Percentiles rank a stretch among this genome's conserved stretches.
Evolutionary conservation across 2,113 vertebrate genomes (phyloP).

Genomic region (Accipiter virgatus): DNA sequence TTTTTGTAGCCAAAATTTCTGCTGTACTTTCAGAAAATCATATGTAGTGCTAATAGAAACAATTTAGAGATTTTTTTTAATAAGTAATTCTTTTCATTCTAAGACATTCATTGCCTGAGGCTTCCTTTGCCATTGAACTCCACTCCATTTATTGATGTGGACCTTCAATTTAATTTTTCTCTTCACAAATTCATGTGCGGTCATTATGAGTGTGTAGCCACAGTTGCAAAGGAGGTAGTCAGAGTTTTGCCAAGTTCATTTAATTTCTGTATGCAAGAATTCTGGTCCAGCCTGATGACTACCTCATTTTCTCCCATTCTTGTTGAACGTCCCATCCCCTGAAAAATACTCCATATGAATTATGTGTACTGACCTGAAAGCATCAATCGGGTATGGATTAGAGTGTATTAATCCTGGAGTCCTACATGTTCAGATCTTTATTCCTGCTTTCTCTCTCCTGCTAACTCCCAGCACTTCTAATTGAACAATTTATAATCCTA

Average conservation of each 20-base stretch:
- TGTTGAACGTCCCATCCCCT: not conserved
- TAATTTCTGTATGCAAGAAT: not conserved
- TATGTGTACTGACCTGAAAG: not conserved
- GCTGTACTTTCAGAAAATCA: not conserved
- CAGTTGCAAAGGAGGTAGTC: not conserved
- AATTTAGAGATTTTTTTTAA: not conserved
- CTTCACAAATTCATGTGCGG: not conserved
- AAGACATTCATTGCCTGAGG: not conserved
- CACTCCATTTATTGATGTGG: not conserved
- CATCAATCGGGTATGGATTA: not conserved
- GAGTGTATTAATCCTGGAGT: not conserved
- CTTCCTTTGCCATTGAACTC: not conserved
- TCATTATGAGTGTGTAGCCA: not conserved
- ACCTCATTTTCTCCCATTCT: not conserved
- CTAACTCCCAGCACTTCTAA: not conserved
- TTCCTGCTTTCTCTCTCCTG: not conserved
- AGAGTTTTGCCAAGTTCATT: not conserved
- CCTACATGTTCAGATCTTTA: not conserved
- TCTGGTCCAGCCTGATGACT: not conserved
- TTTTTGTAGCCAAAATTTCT: constrained; percentile 26
- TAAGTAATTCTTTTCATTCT: not conserved
- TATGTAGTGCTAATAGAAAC: not conserved
- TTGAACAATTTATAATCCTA: not conserved
- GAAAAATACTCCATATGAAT: not conserved
- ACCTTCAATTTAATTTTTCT: not conserved